phyloP scores from a whole-genome alignment of 1,140 invertebrate genomes.

The Panagrolaimus sp. region DNA sequence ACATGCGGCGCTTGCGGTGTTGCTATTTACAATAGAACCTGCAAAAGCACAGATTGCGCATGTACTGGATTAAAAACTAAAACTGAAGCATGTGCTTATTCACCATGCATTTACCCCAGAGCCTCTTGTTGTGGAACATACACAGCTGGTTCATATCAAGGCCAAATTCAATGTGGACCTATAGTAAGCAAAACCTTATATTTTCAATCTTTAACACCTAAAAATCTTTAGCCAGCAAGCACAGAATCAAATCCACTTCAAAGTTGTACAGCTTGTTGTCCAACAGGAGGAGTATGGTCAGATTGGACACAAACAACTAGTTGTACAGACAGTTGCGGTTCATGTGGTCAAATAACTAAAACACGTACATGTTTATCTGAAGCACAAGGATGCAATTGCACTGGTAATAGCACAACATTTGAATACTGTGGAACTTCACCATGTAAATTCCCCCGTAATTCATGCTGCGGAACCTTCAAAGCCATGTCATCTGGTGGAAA shows the following conservation, averaged over 20 bases:
- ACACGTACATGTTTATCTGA: background rate
- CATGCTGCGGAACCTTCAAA: background rate
- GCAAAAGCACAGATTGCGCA: background rate
- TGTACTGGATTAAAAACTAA: background rate
- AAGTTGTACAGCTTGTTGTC: background rate
- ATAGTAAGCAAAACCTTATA: background rate
- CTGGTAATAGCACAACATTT: background rate
- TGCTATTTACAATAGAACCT: background rate
- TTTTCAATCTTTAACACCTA: background rate
- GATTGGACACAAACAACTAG: background rate
- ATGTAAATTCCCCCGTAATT: background rate
- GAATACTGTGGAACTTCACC: background rate
- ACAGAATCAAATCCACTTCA: background rate
- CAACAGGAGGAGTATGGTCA: background rate
- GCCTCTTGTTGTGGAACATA: background rate
- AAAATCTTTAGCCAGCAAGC: background rate
- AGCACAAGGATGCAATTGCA: background rate
- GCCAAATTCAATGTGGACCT: background rate
- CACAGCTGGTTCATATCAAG: background rate
- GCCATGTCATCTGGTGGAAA: background rate
- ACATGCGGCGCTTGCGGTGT: background rate
- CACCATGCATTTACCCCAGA: background rate
- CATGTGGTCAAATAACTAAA: background rate
- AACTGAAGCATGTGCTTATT: background rate
- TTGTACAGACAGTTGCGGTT: slow-evolving; percentile 2